phyloP scores from a whole-genome alignment of 2,797 vertebrate species.

The Anabas testudineus region DNA sequence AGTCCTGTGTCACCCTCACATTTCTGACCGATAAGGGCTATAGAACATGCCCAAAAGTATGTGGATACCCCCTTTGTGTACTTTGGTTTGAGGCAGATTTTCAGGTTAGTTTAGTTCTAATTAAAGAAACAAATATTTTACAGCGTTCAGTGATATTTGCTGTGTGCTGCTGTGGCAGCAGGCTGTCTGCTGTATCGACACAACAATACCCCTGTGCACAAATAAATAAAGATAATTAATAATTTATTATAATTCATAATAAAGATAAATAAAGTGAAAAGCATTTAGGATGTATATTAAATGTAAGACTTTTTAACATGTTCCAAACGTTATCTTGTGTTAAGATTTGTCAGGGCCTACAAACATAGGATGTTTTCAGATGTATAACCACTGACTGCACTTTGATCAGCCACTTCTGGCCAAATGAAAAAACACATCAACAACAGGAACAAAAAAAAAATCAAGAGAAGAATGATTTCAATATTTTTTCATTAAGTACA shows the following conservation, averaged over 20 bases:
- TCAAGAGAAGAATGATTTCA: not conserved
- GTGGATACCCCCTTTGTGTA: not conserved
- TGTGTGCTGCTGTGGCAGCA: not conserved
- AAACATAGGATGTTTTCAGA: not conserved
- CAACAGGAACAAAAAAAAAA: not conserved
- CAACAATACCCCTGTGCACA: not conserved
- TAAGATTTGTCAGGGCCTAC: not conserved
- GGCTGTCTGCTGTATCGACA: not conserved
- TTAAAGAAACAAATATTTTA: not conserved
- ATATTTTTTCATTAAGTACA: constrained; percentile 6
- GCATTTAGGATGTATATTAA: too few relatives aligned
- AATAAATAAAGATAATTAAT: too few relatives aligned
- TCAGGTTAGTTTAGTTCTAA: not conserved
- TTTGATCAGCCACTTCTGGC: not conserved
- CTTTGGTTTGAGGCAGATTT: not conserved
- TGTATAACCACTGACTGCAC: not conserved
- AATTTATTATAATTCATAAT: too few relatives aligned
- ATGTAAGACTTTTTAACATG: not conserved
- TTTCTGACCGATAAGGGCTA: not conserved
- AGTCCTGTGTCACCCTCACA: constrained; percentile 44
- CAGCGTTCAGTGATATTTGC: not conserved
- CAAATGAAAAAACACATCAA: not conserved
- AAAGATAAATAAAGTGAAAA: too few relatives aligned
- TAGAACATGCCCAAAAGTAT: not conserved
- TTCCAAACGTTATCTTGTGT: not conserved